Evolutionary conservation across 2,797 vertebrate species (phyloP).

Genomic region (Malacoctenus gilli): DNA sequence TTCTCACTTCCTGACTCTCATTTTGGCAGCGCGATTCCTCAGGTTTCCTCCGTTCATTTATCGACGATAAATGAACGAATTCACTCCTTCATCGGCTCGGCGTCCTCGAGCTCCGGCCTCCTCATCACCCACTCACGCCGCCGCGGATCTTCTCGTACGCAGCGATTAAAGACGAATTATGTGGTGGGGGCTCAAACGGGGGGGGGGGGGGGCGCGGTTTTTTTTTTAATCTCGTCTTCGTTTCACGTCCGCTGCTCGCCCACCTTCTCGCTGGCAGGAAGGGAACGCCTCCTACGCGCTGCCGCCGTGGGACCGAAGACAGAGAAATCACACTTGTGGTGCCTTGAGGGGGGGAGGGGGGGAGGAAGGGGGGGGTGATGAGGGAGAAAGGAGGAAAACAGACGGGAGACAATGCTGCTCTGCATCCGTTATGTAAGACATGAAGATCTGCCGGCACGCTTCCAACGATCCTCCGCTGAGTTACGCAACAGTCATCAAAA

Average conservation of each 20-base stretch:
- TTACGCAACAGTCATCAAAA: constrained; percentile 44
- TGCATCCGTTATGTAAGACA: constrained; percentile 67
- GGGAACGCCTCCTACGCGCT: constrained; percentile 65
- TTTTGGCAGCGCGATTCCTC: too few relatives aligned
- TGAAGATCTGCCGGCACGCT: constrained; percentile 51
- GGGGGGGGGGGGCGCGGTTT: too few relatives aligned
- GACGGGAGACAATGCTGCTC: constrained; percentile 55
- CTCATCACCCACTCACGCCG: constrained; percentile 52
- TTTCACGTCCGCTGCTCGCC: constrained; percentile 66
- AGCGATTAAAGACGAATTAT: constrained; percentile 61
- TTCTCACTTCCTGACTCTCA: too few relatives aligned
- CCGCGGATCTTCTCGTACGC: constrained; percentile 27
- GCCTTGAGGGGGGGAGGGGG: constrained; percentile 66
- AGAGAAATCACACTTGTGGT: constrained; percentile 65
- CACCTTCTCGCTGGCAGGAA: constrained; percentile 73
- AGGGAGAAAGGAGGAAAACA: constrained; percentile 44
- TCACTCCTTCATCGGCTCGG: constrained; percentile 42
- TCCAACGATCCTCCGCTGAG: constrained; percentile 31
- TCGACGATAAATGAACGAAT: too few relatives aligned
- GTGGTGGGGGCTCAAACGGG: constrained; percentile 33
- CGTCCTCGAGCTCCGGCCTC: constrained; percentile 38
- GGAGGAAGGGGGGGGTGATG: constrained; percentile 52
- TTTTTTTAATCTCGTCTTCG: constrained; percentile 45
- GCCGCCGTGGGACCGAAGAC: constrained; percentile 60
- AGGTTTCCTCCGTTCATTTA: too few relatives aligned